Evolutionary conservation across 1,140 invertebrate species (phyloP).

Genomic region (Drosophila guanche): DNA sequence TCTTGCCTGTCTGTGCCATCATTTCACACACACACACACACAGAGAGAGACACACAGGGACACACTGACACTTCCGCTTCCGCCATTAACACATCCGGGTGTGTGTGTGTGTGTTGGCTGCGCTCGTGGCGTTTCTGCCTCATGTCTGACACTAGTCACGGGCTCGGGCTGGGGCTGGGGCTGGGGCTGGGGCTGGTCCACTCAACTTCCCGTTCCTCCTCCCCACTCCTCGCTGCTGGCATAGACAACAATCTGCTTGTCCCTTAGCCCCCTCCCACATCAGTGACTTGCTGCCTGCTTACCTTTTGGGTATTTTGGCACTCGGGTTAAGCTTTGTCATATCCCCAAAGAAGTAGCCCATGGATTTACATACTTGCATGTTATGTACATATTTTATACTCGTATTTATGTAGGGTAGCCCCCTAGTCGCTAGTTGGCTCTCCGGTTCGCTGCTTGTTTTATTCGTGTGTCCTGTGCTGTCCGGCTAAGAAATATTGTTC

Average conservation of each 20-base stretch:
- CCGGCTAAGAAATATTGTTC: conserved; percentile 69
- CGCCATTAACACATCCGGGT: conserved; percentile 77
- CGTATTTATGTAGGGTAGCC: no score
- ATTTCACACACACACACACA: conserved; percentile 29
- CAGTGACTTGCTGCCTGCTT: no score
- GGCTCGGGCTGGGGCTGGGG: no score
- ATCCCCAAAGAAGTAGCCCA: no score
- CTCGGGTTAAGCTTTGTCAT: no score
- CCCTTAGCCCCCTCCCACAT: background rate
- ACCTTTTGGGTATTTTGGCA: no score
- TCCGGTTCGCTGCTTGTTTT: background rate
- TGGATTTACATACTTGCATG: no score
- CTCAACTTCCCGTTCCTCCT: background rate
- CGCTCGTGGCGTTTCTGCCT: conserved; percentile 16
- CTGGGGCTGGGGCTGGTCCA: no score
- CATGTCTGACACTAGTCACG: conserved; percentile 25
- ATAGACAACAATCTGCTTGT: conserved; percentile 23
- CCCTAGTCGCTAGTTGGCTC: no score
- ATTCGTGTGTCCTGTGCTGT: conserved; percentile 53
- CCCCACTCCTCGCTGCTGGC: background rate
- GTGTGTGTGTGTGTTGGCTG: conserved; percentile 61
- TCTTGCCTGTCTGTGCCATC: conserved; percentile 36
- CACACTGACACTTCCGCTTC: conserved; percentile 71
- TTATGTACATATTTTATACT: no score
- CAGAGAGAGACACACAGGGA: conserved; percentile 17